A percentile compares a stretch with the other conserved stretches of the same genome.
These are phyloP conservation scores for Chiloscyllium punctatum DNA, from an alignment of 2,797 vertebrate genomes.

Conservation along the genomic window DNA sequence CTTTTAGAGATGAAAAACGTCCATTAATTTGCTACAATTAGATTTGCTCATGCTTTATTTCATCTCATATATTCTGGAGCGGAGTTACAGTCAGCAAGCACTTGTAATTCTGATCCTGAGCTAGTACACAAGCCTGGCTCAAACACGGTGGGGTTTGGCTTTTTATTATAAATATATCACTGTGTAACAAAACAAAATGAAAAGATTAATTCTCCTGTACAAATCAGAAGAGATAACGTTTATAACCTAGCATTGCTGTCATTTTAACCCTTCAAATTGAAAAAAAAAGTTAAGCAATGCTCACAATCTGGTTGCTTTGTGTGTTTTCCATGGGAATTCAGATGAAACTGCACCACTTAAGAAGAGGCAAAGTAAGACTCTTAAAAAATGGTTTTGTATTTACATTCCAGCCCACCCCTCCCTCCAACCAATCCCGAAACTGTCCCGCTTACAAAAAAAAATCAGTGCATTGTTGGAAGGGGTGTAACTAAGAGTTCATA, in stretches of 20 bases:
- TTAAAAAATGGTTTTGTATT: constrained; percentile 25
- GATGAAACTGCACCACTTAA: constrained; percentile 17
- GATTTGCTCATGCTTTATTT: constrained; percentile 50
- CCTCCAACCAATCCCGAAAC: background rate
- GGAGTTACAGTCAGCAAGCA: constrained; percentile 49
- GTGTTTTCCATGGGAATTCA: constrained; percentile 32
- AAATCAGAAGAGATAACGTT: constrained; percentile 65
- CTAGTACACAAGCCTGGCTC: background rate
- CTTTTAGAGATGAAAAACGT: background rate
- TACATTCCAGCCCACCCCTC: background rate
- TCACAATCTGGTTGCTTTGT: background rate
- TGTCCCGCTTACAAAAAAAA: constrained; percentile 9
- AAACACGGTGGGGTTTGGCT: background rate
- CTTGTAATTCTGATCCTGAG: background rate
- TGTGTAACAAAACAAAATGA: constrained; percentile 48
- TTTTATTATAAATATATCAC: constrained; percentile 25
- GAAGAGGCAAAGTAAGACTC: constrained; percentile 35
- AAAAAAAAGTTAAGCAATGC: background rate
- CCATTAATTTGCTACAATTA: constrained; percentile 26
- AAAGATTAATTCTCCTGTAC: constrained; percentile 62
- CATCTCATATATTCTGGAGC: constrained; percentile 49
- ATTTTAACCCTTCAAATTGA: constrained; percentile 47
- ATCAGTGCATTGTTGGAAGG: background rate
- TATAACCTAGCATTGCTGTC: constrained; percentile 57
- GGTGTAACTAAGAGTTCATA: constrained; percentile 73